Base-by-base conservation (phyloP, 1,140 invertebrate species). In the Theocolax elegans region DNA sequence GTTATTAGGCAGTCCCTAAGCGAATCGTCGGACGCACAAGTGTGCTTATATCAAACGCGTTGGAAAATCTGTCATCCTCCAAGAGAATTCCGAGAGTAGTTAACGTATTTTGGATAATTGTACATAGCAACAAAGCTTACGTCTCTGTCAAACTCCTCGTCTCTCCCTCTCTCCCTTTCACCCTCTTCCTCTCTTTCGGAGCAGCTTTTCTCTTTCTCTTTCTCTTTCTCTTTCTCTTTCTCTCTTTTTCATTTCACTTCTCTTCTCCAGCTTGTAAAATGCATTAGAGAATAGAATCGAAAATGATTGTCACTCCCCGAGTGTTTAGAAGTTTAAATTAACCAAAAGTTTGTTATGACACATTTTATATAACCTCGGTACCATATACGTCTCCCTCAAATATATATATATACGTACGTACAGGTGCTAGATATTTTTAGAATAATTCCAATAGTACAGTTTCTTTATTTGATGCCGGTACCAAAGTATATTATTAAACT, bases 1-100 rank as follows among this genome's bases (percentile, higher is more conserved):
- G 54, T 40, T 58, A 58, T 58, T 40, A 58, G 54, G 2, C 35
- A 17, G 38, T 27, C 27, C 12, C 19, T 4, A 27, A 35, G 3
- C 19, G 35, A 42, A 58, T 21, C 35, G 35, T 40, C 54, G 31
- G 23, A 17, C n/a, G 10, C 42, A 17, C 4, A 44, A 15, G 3
- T 44, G 42, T 17, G 42, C 42, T 15, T 17, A 3, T 44, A 35
- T 6, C 31, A 3, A 9, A 44, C 42, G 13, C 10, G n/a, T n/a
- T n/a, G n/a, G n/a, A n/a, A n/a, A n/a, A n/a, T n/a, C n/a, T n/a
- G n/a, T n/a, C n/a, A n/a, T n/a, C n/a, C n/a, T n/a, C n/a, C n/a
- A 4, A 38, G n/a, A 23, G 54, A 58, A 17, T 58, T 58, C 15
- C 54, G 19, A 40, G 35, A 42, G 31, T 58, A 58, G 40, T 58